These are phyloP conservation scores for Thereva unica DNA, from an alignment of 2,888 invertebrate genomes.

Conservation along the genomic window DNA sequence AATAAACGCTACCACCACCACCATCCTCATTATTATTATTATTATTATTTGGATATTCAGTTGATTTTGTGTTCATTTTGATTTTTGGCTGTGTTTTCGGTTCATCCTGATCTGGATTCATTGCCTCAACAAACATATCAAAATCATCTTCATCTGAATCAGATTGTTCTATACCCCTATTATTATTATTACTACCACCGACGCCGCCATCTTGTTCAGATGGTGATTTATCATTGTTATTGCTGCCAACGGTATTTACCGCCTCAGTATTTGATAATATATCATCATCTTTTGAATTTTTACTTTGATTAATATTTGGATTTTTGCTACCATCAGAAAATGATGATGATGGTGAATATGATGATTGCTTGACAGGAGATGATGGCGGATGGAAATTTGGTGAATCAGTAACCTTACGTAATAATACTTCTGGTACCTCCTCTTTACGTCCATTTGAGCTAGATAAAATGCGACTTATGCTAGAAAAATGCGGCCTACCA, in stretches of 20 bases:
- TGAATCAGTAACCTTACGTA: slow-evolving; percentile 68
- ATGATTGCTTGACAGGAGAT: slow-evolving; percentile 48
- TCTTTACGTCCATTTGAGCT: slow-evolving; percentile 85
- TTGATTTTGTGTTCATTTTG: slow-evolving; percentile 47
- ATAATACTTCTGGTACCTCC: slow-evolving; percentile 76
- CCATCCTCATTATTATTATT: too few relatives aligned
- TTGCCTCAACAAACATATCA: slow-evolving; percentile 32
- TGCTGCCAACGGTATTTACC: slow-evolving; percentile 23
- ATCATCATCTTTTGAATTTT: slow-evolving; percentile 6
- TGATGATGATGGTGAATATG: slow-evolving; percentile 1
- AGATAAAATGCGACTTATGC: slow-evolving; percentile 81
- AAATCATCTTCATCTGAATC: slow-evolving; percentile 32
- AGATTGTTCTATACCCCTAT: slow-evolving; percentile 4
- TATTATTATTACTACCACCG: slow-evolving; percentile 32
- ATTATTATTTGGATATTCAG: slow-evolving; percentile 43
- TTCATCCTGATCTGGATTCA: slow-evolving; percentile 42
- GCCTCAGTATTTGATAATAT: slow-evolving; percentile 33
- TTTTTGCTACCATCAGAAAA: slow-evolving; percentile 21
- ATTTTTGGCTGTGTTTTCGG: slow-evolving; percentile 48
- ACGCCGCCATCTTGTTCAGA: slow-evolving; percentile 35
- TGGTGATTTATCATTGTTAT: slow-evolving; percentile 13
- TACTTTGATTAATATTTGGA: slow-evolving; percentile 40
- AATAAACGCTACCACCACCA: slow-evolving; percentile 52
- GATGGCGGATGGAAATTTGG: slow-evolving; percentile 54
- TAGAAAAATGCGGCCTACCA: slow-evolving; percentile 70